These are phyloP conservation scores for Andrena trimmerana DNA, from an alignment of 2,888 invertebrate genomes.

Conservation along the genomic window DNA sequence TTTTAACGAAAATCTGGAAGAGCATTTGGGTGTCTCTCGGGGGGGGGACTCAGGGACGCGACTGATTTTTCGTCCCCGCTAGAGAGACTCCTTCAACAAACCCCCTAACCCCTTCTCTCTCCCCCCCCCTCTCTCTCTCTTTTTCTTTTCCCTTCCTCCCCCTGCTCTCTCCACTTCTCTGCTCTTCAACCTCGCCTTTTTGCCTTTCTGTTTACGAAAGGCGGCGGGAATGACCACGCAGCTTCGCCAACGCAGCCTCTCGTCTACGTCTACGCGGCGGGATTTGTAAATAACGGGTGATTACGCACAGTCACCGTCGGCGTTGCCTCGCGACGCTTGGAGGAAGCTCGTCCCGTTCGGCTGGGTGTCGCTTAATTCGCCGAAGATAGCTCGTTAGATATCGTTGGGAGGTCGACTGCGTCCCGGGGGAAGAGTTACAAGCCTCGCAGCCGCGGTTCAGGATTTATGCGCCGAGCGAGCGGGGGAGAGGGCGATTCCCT, in stretches of 20 bases:
- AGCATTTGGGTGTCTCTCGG: constrained; percentile 66
- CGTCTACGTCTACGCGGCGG: constrained; percentile 21
- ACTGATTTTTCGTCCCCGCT: constrained; percentile 26
- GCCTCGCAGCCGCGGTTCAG: constrained; percentile 22
- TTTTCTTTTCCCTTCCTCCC: background rate
- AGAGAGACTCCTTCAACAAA: background rate
- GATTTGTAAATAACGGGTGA: constrained; percentile 52
- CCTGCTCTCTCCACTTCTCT: background rate
- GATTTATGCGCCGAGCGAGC: constrained; percentile 40
- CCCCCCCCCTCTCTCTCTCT: background rate
- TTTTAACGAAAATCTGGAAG: constrained; percentile 72
- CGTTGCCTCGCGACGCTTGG: constrained; percentile 19
- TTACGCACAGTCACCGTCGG: constrained; percentile 28
- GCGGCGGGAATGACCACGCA: background rate
- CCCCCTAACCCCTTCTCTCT: background rate
- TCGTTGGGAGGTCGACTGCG: constrained; percentile 56
- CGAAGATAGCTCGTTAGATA: constrained; percentile 59
- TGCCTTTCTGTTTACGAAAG: background rate
- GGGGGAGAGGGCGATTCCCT: constrained; percentile 35
- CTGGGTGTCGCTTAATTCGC: constrained; percentile 57
- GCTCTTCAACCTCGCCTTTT: background rate
- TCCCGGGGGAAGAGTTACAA: constrained; percentile 32
- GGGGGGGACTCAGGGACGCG: constrained; percentile 16
- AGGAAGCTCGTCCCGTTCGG: constrained; percentile 10
- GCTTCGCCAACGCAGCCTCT: background rate